Percentiles rank a stretch among this genome's conserved stretches.
Conservation (phyloP, 2,797 vertebrate species). For the Hybognathus amarus region DNA sequence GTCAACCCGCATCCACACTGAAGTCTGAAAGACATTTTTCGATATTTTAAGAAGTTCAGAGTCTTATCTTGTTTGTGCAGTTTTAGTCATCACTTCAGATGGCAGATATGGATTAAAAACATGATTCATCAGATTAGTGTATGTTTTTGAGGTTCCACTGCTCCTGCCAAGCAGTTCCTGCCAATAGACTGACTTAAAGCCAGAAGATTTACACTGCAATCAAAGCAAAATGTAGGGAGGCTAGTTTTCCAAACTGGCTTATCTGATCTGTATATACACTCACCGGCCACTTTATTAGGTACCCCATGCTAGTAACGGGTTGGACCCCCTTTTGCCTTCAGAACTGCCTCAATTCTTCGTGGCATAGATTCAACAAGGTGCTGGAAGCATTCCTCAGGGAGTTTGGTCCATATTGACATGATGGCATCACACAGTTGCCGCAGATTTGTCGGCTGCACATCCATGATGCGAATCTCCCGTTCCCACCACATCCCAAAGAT, state of each 20-base stretch:
- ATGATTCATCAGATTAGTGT: slow-evolving; percentile 17
- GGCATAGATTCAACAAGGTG: no score
- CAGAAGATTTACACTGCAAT: slow-evolving; percentile 1
- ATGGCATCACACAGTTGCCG: no score
- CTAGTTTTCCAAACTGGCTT: background rate
- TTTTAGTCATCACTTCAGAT: slow-evolving; percentile 11
- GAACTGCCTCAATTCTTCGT: no score
- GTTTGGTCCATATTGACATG: no score
- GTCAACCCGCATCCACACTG: background rate
- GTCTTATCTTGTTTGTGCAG: background rate
- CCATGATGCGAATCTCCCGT: no score
- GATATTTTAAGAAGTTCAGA: slow-evolving; percentile 16
- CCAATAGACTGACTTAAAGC: background rate
- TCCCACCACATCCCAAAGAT: no score
- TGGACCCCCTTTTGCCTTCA: no score
- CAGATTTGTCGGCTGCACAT: no score
- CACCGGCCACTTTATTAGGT: no score
- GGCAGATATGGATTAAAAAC: slow-evolving; percentile 13
- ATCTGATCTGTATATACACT: background rate
- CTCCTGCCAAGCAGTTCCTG: background rate
- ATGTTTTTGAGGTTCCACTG: background rate
- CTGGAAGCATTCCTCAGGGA: no score
- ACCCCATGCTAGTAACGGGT: no score
- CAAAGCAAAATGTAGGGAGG: background rate
- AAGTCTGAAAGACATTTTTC: background rate